Conservation (phyloP, 2,888 invertebrate genomes). For the Petrolisthes manimaculis region DNA sequence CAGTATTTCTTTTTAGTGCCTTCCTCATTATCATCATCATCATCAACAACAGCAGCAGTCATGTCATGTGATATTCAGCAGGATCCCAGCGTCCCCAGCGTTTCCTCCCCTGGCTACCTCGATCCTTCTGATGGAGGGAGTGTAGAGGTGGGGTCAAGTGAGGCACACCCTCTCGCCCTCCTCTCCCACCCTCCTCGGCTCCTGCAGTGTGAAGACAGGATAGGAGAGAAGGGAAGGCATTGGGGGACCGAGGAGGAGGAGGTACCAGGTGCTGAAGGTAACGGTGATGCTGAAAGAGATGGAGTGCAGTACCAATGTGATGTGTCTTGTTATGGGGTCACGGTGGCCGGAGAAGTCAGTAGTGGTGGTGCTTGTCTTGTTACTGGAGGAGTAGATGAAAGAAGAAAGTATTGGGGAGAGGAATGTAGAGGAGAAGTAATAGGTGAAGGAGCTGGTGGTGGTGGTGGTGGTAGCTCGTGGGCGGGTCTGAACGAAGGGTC, state of each 20-base stretch:
- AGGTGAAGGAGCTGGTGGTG: not conserved
- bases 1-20: too few relatives aligned
- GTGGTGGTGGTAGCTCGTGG: slow-evolving; percentile 24
- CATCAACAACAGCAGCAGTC: not conserved
- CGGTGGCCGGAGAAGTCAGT: slow-evolving; percentile 2
- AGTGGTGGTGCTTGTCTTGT: not conserved
- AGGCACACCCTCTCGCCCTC: not conserved
- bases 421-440: not conserved
- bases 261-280: not conserved
- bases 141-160: slow-evolving; percentile 4
- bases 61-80: slow-evolving; percentile 31
- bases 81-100: not conserved
- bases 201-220: not conserved
- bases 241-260: not conserved
- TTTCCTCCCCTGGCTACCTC: slow-evolving; percentile 17
- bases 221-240: not conserved
- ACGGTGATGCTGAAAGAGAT: not conserved
- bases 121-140: not conserved
- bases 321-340: slow-evolving; percentile 32
- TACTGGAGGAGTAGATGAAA: not conserved
- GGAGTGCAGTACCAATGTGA: slow-evolving; percentile 30
- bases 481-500: not conserved
- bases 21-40: not conserved
- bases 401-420: not conserved
- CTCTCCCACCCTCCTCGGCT: not conserved